These are phyloP conservation scores for Mesoligia furuncula DNA, from an alignment of 2,888 invertebrate species.

Conservation along the genomic window DNA sequence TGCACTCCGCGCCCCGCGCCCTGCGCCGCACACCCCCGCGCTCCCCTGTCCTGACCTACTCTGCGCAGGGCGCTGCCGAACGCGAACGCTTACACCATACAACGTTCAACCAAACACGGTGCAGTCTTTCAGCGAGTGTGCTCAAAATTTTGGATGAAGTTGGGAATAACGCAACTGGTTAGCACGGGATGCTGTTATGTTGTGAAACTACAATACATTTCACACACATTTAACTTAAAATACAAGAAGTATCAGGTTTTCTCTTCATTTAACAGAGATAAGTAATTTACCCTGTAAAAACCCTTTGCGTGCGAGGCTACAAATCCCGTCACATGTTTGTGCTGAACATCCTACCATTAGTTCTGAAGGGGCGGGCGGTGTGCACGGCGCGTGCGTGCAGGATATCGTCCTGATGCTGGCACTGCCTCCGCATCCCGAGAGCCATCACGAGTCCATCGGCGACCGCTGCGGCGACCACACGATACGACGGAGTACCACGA, in stretches of 20 bases:
- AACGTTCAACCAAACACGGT: conserved; percentile 46
- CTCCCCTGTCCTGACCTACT: conserved; percentile 72
- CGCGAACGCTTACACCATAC: conserved; percentile 54
- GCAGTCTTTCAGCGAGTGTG: conserved; percentile 38
- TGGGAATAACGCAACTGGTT: conserved; percentile 31
- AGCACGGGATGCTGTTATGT: conserved; percentile 13
- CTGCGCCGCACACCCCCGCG: conserved; percentile 63
- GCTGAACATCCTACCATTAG: conserved; percentile 27
- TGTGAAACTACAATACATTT: background rate
- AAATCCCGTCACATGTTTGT: conserved; percentile 31
- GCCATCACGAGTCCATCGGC: conserved; percentile 31
- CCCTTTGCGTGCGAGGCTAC: background rate
- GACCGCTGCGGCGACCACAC: conserved; percentile 12
- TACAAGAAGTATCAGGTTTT: too few species aligned
- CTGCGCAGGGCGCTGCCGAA: conserved; percentile 73
- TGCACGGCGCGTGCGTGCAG: conserved; percentile 61
- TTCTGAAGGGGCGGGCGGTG: conserved; percentile 53
- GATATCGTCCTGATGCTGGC: conserved; percentile 56
- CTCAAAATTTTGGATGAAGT: conserved; percentile 26
- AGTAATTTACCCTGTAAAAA: background rate
- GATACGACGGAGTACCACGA: background rate
- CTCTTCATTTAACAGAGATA: background rate
- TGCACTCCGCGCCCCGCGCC: conserved; percentile 38
- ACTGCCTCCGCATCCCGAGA: conserved; percentile 51
- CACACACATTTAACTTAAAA: background rate